These are phyloP conservation scores for Syrista parreyssii DNA, from an alignment of 2,888 invertebrate species.

Conservation along the genomic window DNA sequence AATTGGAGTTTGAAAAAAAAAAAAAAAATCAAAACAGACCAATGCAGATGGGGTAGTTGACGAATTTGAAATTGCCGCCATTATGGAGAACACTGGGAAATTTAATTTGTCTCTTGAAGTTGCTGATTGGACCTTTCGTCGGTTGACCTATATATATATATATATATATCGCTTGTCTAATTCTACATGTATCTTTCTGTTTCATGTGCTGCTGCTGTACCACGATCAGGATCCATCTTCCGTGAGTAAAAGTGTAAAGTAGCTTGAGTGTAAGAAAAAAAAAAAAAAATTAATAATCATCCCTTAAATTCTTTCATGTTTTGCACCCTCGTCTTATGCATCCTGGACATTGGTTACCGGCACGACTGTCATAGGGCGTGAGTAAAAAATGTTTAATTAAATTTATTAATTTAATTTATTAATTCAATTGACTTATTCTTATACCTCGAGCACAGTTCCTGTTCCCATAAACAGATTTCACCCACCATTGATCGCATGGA, in stretches of 20 bases:
- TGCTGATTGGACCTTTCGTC: too few species aligned
- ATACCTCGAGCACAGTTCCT: not conserved
- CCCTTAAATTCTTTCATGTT: conserved; percentile 10
- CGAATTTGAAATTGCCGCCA: not conserved
- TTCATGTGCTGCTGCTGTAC: conserved; percentile 41
- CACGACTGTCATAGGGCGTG: conserved; percentile 23
- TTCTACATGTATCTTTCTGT: conserved; percentile 42
- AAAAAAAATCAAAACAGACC: not conserved
- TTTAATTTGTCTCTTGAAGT: not conserved
- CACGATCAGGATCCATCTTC: conserved; percentile 60
- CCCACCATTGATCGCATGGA: not conserved
- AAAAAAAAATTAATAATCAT: conserved; percentile 1
- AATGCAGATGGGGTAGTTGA: not conserved
- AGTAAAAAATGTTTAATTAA: conserved; percentile 13
- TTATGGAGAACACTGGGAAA: not conserved
- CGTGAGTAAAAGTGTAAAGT: conserved; percentile 51
- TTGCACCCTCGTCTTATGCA: not conserved
- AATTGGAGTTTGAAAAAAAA: too few species aligned
- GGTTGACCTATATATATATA: too few species aligned
- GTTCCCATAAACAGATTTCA: not conserved
- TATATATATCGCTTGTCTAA: not conserved
- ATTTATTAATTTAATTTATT: not conserved
- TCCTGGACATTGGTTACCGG: not conserved
- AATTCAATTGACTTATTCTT: too few species aligned
- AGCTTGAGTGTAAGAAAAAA: not conserved